A percentile compares a stretch with the other conserved stretches of the same genome.
Conservation (phyloP, 2,888 invertebrate genomes). For the Agriopis leucophaearia region DNA sequence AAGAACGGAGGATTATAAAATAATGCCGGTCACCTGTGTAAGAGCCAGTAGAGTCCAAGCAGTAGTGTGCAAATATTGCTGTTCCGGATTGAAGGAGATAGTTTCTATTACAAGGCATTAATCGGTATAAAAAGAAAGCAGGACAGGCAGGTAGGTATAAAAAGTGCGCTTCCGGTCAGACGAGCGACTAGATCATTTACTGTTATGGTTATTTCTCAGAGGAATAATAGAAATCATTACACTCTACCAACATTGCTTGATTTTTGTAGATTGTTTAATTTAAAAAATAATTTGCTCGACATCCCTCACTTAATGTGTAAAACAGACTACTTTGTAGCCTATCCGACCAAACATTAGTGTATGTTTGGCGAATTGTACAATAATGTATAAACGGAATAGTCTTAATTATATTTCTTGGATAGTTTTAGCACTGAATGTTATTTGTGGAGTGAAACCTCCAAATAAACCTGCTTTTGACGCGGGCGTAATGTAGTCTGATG, state of each 20-base stretch:
- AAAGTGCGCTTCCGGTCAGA: too few species aligned
- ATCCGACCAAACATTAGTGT: neutral
- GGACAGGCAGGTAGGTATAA: too few species aligned
- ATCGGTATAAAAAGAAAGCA: too few species aligned
- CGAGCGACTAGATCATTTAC: too few species aligned
- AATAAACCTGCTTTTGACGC: constrained; percentile 64
- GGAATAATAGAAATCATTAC: constrained; percentile 14
- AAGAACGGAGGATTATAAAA: too few species aligned
- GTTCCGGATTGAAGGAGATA: too few species aligned
- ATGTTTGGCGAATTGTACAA: constrained; percentile 34
- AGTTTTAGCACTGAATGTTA: constrained; percentile 57
- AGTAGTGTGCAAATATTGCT: too few species aligned
- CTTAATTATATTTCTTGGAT: constrained; percentile 45
- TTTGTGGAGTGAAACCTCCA: constrained; percentile 55
- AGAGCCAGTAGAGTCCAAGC: too few species aligned
- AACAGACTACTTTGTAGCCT: neutral
- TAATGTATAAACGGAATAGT: constrained; percentile 27
- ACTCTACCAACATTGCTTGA: neutral
- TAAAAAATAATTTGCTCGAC: neutral
- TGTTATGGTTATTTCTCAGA: too few species aligned
- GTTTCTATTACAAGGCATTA: neutral
- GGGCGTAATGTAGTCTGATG: constrained; percentile 55
- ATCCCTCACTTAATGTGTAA: neutral
- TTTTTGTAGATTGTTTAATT: neutral
- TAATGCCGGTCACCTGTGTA: too few species aligned